Percentiles rank a stretch among this genome's conserved stretches.
Evolutionary conservation across 2,888 invertebrate genomes (phyloP).

Genomic region (Lypha dubia): DNA sequence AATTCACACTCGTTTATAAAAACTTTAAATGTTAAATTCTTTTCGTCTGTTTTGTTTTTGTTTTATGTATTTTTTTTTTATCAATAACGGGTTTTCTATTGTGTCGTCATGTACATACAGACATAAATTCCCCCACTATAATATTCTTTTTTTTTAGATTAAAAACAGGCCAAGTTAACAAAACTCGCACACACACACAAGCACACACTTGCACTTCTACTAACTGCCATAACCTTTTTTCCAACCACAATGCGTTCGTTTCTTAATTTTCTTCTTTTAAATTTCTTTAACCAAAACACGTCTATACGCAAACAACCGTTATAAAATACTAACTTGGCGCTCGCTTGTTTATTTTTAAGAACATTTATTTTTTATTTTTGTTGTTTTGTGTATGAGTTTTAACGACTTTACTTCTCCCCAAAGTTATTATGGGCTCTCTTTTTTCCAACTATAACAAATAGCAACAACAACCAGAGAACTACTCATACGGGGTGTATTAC

Average conservation of each 20-base stretch:
- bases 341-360: slow-evolving; percentile 62
- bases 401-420: slow-evolving; percentile 23
- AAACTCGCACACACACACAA: slow-evolving; percentile 1
- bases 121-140: background rate
- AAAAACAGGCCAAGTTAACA: slow-evolving; percentile 46
- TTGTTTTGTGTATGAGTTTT: slow-evolving; percentile 12
- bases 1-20: background rate
- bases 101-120: slow-evolving; percentile 51
- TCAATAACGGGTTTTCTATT: slow-evolving; percentile 61
- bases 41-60: slow-evolving; percentile 31
- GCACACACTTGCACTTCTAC: background rate
- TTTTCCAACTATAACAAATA: slow-evolving; percentile 10
- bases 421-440: slow-evolving; percentile 34
- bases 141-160: slow-evolving; percentile 24
- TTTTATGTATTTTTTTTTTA: slow-evolving; percentile 22
- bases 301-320: slow-evolving; percentile 84
- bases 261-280: background rate
- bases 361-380: slow-evolving; percentile 19
- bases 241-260: slow-evolving; percentile 5
- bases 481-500: slow-evolving; percentile 12
- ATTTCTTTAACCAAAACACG: slow-evolving; percentile 75
- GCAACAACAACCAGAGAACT: slow-evolving; percentile 24
- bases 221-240: slow-evolving; percentile 28
- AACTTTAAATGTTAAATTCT: slow-evolving; percentile 4
- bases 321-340: slow-evolving; percentile 79